These are phyloP conservation scores for Sylvilagus floridanus DNA, from an alignment of 2,797 vertebrate genomes.

Conservation along the genomic window DNA sequence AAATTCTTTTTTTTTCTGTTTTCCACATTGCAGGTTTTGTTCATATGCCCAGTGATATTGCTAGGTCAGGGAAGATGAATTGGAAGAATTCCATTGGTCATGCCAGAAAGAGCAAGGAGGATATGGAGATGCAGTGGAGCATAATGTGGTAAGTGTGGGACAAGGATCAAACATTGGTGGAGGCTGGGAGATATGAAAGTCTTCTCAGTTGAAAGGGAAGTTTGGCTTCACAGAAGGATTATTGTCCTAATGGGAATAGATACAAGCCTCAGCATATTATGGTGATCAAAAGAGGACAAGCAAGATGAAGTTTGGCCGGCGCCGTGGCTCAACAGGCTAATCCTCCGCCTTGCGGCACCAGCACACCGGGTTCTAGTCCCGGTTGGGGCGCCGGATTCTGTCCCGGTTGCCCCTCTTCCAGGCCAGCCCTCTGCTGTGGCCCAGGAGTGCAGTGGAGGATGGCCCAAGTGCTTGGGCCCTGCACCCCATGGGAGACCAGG, in stretches of 20 bases:
- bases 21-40: conserved; percentile 19
- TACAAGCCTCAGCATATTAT: neutral
- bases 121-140: neutral
- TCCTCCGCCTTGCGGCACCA: too few relatives aligned
- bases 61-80: neutral
- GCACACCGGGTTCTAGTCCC: too few relatives aligned
- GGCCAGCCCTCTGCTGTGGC: too few relatives aligned
- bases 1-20: neutral
- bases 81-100: neutral
- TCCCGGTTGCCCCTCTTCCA: too few relatives aligned
- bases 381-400: too few relatives aligned
- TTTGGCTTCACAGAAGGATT: neutral
- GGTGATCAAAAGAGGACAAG: neutral
- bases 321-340: too few relatives aligned
- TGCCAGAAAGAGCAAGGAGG: neutral
- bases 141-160: neutral
- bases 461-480: too few relatives aligned
- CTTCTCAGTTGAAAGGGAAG: neutral
- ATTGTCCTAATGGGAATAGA: conserved; percentile 6
- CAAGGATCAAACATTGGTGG: neutral
- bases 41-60: neutral
- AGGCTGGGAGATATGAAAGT: neutral
- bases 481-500: too few relatives aligned
- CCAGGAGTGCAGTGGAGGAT: too few relatives aligned
- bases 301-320: neutral